Evolutionary conservation across 2,888 invertebrate genomes (phyloP), one percentile per base, ranked within the genome.

Genomic region (Drosophila subquinaria): DNA sequence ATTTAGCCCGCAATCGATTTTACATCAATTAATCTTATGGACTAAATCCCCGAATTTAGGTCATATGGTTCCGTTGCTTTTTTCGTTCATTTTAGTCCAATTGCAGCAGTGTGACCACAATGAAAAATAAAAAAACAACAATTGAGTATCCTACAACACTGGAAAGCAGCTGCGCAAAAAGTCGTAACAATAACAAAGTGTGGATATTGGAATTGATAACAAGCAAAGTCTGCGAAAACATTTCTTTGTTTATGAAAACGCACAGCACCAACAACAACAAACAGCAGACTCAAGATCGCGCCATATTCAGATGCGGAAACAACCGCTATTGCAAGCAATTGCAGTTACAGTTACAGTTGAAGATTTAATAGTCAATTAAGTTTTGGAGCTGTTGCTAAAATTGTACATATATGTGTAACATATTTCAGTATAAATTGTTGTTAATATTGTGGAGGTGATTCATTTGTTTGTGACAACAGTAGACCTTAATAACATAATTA

Each of bases 221-320:
- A 48, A 8, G 40, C 17, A 33, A 48, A 23, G 47, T 9, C 23
- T 47, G 48, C 50, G 33, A 62, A 59, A 73, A 42, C 38, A 64
- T 33, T 69, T 61, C 79, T 75, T 79, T 79, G 76, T 79, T 79
- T 72, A 45, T 33, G 43, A 45, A 40, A 35, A 10, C 53, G 68
- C 51, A 62, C 57, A 66, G 45, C 15, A 65, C 2, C 23, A 23
- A 23, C 23, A 23, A 36, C 15, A 60, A 36, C 36, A 63, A 47
- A 3, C n/a, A n/a, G 13, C 8, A n/a, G 6, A 6, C 27, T 11
- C 17, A 42, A 57, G 13, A 69, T 66, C 60, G 45, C 60, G 42
- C 69, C 65, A 73, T n/a, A 56, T 27, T 10, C 27, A 57, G 20
- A 61, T 61, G 50, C 42, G 76, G 60, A 68, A 61, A 50, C 56